Evolutionary conservation across 2,888 invertebrate species (phyloP).

Genomic region (Xestia c-nigrum): DNA sequence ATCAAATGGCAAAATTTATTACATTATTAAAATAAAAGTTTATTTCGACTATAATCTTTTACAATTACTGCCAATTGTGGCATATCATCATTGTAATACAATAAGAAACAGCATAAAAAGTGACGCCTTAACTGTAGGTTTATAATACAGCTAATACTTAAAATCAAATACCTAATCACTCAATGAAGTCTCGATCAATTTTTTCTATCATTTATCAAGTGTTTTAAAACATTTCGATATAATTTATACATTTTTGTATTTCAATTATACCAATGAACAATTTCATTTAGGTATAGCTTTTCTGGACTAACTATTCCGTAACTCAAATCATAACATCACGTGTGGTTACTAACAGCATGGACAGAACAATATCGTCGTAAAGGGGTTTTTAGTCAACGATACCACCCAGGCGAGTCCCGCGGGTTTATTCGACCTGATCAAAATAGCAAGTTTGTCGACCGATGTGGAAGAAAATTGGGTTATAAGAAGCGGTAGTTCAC

Average conservation of each 20-base stretch:
- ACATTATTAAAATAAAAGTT: background rate
- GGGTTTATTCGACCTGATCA: too few relatives aligned
- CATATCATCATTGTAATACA: background rate
- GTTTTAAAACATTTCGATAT: background rate
- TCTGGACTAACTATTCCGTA: background rate
- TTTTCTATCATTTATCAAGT: background rate
- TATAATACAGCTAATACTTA: background rate
- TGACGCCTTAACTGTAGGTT: background rate
- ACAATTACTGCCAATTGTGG: slow-evolving; percentile 4
- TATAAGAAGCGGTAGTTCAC: background rate
- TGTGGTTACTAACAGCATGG: background rate
- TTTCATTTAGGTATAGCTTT: background rate
- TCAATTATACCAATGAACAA: too few relatives aligned
- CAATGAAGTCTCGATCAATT: slow-evolving; percentile 15
- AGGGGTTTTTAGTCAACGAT: too few relatives aligned
- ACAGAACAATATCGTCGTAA: too few relatives aligned
- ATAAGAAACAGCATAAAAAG: background rate
- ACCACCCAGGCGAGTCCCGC: too few relatives aligned
- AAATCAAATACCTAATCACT: background rate
- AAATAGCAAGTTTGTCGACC: too few relatives aligned
- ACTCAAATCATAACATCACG: background rate
- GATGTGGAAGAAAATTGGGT: too few relatives aligned
- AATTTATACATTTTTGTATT: too few relatives aligned
- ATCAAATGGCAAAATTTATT: background rate
- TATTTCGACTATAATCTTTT: slow-evolving; percentile 16